Evolutionary conservation across 2,797 vertebrate genomes (phyloP).

Genomic region (Pteropus rufus): DNA sequence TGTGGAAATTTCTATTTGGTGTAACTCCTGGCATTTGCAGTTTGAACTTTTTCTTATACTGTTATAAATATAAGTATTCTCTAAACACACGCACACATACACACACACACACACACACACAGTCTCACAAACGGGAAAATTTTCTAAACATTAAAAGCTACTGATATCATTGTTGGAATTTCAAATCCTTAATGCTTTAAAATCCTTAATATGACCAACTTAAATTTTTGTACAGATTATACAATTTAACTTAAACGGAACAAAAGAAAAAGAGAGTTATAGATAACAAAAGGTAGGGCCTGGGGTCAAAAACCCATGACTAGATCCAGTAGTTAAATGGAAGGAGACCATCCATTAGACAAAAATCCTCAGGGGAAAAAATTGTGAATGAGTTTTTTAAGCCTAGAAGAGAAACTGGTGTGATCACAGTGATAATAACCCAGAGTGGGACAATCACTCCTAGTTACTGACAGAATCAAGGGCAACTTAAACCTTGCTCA

Average conservation of each 20-base stretch:
- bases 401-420: constrained; percentile 27
- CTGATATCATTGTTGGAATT: not conserved
- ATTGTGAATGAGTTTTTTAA: not conserved
- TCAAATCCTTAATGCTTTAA: not conserved
- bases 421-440: constrained; percentile 34
- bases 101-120: not conserved
- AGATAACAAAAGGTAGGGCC: not conserved
- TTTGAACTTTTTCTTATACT: not conserved
- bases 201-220: not conserved
- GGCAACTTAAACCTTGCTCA: constrained; percentile 34
- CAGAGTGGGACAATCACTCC: not conserved
- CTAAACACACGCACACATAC: not conserved
- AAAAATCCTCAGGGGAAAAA: not conserved
- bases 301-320: not conserved
- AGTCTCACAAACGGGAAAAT: not conserved
- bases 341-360: constrained; percentile 34
- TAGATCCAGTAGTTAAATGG: constrained; percentile 51
- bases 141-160: not conserved
- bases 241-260: not conserved
- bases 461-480: constrained; percentile 23
- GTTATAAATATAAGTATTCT: constrained; percentile 3
- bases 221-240: not conserved
- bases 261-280: not conserved
- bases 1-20: not conserved
- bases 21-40: not conserved